Evolutionary conservation across 2,888 invertebrate species (phyloP).

Genomic region (Brachypalpus laphriformis): DNA sequence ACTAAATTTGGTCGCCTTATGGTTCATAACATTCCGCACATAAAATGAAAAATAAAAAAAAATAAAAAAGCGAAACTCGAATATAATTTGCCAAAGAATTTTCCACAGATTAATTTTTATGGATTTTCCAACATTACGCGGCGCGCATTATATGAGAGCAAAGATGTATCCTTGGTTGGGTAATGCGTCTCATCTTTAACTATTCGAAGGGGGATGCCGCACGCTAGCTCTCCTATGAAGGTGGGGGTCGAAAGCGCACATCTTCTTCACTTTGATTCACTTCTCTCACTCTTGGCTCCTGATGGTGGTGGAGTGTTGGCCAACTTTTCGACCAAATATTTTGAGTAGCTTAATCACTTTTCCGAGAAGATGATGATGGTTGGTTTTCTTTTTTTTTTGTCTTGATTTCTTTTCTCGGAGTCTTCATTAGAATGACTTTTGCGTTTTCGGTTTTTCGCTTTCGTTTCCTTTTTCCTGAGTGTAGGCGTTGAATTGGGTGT

Average conservation of each 20-base stretch:
- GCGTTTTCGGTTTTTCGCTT: conserved; percentile 1
- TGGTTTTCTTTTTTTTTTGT: conserved; percentile 17
- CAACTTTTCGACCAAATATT: conserved; percentile 70
- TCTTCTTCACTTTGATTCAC: background rate
- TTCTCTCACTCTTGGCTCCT: background rate
- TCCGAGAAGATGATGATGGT: conserved; percentile 36
- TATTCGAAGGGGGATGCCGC: background rate
- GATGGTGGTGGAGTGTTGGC: conserved; percentile 38
- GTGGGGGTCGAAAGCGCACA: background rate
- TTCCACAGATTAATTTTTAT: conserved; percentile 78
- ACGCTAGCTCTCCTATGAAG: background rate
- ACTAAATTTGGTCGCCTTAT: conserved; percentile 70
- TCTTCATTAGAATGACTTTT: conserved; percentile 59
- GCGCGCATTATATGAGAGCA: conserved; percentile 50
- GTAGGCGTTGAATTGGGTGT: conserved; percentile 42
- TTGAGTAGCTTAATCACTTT: conserved; percentile 73
- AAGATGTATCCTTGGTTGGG: conserved; percentile 28
- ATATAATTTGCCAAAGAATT: conserved; percentile 75
- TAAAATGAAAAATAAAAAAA: conserved; percentile 58
- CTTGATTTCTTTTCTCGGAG: background rate
- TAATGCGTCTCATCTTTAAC: conserved; percentile 57
- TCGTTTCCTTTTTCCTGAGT: background rate
- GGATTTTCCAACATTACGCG: conserved; percentile 74
- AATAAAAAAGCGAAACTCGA: conserved; percentile 55
- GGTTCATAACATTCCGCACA: conserved; percentile 72